phyloP scores from a whole-genome alignment of 2,888 invertebrate species.

The Diplolepis rosae region DNA sequence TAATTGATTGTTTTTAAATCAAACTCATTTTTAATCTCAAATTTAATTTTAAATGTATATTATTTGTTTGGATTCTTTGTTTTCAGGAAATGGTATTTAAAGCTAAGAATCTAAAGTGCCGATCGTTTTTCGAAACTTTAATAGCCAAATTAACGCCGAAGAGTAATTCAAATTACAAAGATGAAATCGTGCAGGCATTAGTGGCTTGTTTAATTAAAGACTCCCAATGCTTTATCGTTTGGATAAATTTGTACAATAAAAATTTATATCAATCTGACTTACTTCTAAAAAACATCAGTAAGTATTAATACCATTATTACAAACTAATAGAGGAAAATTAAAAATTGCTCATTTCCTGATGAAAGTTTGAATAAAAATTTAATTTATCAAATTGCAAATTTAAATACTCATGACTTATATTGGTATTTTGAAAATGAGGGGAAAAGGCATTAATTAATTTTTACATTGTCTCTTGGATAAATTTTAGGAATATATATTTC shows the following conservation, averaged over 20 bases:
- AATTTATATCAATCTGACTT: slow-evolving; percentile 81
- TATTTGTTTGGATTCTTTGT: too few relatives aligned
- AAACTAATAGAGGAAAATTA: too few relatives aligned
- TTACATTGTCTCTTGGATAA: too few relatives aligned
- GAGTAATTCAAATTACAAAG: slow-evolving; percentile 74
- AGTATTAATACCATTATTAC: too few relatives aligned
- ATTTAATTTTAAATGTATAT: too few relatives aligned
- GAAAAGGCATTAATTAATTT: too few relatives aligned
- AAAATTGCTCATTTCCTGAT: too few relatives aligned
- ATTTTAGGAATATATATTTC: too few relatives aligned
- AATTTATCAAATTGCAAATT: too few relatives aligned
- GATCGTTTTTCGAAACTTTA: slow-evolving; percentile 78
- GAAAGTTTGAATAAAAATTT: too few relatives aligned
- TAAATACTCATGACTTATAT: too few relatives aligned
- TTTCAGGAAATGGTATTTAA: slow-evolving; percentile 65
- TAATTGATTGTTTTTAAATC: neutral
- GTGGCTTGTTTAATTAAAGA: slow-evolving; percentile 79
- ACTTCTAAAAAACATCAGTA: slow-evolving; percentile 76
- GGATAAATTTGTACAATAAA: slow-evolving; percentile 82
- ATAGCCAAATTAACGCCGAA: slow-evolving; percentile 79
- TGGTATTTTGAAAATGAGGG: too few relatives aligned
- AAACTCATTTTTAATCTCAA: neutral
- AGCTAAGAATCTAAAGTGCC: slow-evolving; percentile 68
- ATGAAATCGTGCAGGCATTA: slow-evolving; percentile 79
- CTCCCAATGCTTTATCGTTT: slow-evolving; percentile 79